Conservation (phyloP, 2,888 invertebrate genomes). For the Cremastinae sp. region DNA sequence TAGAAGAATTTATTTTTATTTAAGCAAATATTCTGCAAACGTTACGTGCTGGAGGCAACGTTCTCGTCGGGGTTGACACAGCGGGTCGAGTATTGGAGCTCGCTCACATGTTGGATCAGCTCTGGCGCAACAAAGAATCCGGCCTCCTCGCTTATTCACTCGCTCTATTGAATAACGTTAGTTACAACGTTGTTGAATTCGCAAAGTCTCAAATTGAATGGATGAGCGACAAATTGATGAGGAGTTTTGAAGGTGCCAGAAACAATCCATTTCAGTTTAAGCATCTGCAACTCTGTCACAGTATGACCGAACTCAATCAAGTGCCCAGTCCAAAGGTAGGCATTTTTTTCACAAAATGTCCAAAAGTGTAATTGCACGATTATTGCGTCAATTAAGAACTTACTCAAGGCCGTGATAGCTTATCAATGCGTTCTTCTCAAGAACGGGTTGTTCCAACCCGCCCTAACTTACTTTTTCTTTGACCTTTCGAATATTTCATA, state of each 20-base stretch:
- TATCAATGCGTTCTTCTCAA: no score
- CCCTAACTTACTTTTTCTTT: no score
- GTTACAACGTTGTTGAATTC: constrained; percentile 99
- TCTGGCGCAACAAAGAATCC: constrained; percentile 97
- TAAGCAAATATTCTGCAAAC: constrained; percentile 96
- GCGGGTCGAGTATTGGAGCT: constrained; percentile 97
- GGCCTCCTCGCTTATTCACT: constrained; percentile 97
- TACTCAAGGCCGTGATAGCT: no score
- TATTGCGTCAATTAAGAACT: no score
- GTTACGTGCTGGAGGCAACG: constrained; percentile 96
- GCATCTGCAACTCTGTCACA: constrained; percentile 96
- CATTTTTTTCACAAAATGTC: no score
- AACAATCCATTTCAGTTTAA: constrained; percentile 98
- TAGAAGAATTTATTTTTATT: constrained; percentile 6
- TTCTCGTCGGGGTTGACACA: constrained; percentile 97
- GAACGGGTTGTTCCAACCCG: no score
- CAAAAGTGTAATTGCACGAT: no score
- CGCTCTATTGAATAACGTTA: constrained; percentile 96
- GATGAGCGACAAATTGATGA: constrained; percentile 99
- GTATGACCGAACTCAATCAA: constrained; percentile 90
- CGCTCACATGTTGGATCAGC: constrained; percentile 96
- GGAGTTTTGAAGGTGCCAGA: constrained; percentile 93
- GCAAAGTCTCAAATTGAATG: constrained; percentile 99
- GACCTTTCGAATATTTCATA: no score
- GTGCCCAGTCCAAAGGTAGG: constrained; percentile 92